Conservation (phyloP, 2,888 invertebrate genomes). For the Marronus borbonicus region DNA sequence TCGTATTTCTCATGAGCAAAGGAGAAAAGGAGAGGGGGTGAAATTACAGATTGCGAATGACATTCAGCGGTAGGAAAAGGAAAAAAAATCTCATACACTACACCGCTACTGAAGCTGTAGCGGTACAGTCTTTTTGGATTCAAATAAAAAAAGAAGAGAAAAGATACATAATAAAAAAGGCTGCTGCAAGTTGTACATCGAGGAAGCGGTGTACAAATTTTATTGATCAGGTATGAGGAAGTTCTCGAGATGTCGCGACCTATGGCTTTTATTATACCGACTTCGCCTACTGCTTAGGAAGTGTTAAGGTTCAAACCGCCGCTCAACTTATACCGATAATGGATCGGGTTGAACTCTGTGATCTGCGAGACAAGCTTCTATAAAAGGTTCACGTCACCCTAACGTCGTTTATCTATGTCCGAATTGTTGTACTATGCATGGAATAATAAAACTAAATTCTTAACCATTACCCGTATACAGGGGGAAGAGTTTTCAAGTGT, state of each 20-base stretch:
- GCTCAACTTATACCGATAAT: slow-evolving; percentile 3
- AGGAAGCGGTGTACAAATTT: slow-evolving; percentile 6
- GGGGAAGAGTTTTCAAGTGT: too few species aligned
- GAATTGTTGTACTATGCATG: slow-evolving; percentile 16
- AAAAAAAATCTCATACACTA: neutral
- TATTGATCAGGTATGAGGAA: slow-evolving; percentile 20
- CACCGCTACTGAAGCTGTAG: neutral
- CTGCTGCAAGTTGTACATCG: neutral
- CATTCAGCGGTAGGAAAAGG: neutral
- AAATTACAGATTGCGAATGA: neutral
- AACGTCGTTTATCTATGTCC: slow-evolving; percentile 37
- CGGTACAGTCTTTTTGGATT: neutral
- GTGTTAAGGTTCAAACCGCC: slow-evolving; percentile 15
- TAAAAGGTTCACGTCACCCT: slow-evolving; percentile 34
- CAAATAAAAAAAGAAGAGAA: neutral
- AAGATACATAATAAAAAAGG: slow-evolving; percentile 16
- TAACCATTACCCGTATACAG: too few species aligned
- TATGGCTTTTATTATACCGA: slow-evolving; percentile 3
- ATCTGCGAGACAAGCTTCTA: slow-evolving; percentile 21
- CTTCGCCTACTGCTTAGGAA: too few species aligned
- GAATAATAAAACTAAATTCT: slow-evolving; percentile 17
- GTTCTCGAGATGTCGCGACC: slow-evolving; percentile 19
- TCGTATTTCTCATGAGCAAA: neutral
- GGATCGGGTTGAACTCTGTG: slow-evolving; percentile 6
- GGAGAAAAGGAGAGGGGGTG: too few species aligned